Percentiles rank a stretch among this genome's conserved stretches.
phyloP scores from a whole-genome alignment of 92 coral and sea anemone genomes.

The Epizoanthus stellaris region DNA sequence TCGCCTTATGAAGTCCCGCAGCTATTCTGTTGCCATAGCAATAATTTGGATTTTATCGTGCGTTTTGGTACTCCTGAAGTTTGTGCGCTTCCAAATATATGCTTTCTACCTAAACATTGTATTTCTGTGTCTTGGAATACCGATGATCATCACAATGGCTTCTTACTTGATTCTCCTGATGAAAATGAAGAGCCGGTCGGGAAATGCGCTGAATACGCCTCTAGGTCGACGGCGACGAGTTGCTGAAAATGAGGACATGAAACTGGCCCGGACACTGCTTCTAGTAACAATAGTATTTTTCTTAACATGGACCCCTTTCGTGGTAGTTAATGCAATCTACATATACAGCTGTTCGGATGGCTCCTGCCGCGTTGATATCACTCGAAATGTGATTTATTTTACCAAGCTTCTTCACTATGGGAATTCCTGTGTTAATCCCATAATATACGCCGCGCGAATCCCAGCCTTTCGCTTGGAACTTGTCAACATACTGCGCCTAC shows the following conservation, averaged over 20 bases:
- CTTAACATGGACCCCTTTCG: slow-evolving; percentile 28
- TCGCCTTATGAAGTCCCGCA: slow-evolving; percentile 22
- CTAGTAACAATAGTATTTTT: slow-evolving; percentile 22
- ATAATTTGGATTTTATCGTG: slow-evolving; percentile 15
- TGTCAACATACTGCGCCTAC: background rate
- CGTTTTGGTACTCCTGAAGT: slow-evolving; percentile 21
- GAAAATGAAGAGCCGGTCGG: slow-evolving; percentile 31
- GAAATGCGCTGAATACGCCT: background rate
- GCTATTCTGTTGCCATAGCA: slow-evolving; percentile 21
- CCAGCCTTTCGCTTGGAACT: slow-evolving; percentile 13
- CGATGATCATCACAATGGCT: slow-evolving; percentile 11
- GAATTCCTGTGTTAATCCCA: slow-evolving; percentile 26
- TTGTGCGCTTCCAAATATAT: slow-evolving; percentile 27
- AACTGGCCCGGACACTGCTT: slow-evolving; percentile 15
- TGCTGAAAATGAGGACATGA: slow-evolving; percentile 3
- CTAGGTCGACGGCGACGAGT: background rate
- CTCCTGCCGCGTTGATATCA: slow-evolving; percentile 12
- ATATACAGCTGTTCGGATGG: slow-evolving; percentile 30
- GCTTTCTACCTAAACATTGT: slow-evolving; percentile 25
- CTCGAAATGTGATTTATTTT: slow-evolving; percentile 24
- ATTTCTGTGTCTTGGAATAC: slow-evolving; percentile 33
- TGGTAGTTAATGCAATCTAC: slow-evolving; percentile 15
- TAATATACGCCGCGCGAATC: slow-evolving; percentile 33
- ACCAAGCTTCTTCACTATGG: slow-evolving; percentile 39
- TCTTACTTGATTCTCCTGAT: slow-evolving; percentile 9